Evolutionary conservation across 2,797 vertebrate genomes (phyloP), one percentile per base, ranked within the genome.

Genomic region (Chelonia mydas): DNA sequence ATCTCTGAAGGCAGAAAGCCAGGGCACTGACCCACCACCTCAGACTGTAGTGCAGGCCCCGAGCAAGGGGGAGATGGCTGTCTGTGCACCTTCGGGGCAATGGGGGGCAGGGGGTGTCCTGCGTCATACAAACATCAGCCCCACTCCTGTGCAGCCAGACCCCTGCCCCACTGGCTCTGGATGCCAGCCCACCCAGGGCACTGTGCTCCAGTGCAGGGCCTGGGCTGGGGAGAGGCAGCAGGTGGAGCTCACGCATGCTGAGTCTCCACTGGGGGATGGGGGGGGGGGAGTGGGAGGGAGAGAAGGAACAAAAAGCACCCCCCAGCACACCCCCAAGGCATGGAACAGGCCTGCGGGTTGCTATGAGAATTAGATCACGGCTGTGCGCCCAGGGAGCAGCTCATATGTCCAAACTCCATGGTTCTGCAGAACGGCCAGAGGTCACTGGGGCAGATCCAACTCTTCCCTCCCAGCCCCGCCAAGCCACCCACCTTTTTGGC

Each of bases 301-400:
- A 27, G 50, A 78, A 88, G 85, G 59, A 93, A 94, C 28, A 91
- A 95, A 94, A 53, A 86, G 59, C 59, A 41, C 84, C 86, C 37
- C 92, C 92, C 55, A 88, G 47, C 72, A 45, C n/a, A 37, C 81
- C 68, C 25, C 37, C 97, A 98, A 98, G 97, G 98, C 98, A 98
- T 97, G 97, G 98, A 98, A 98, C 98, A 98, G 98, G 98, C 97
- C 98, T 97, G 57, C 50, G 27, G 51, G 98, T 98, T 98, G 95
- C 97, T 97, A 98, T 98, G 98, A 98, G 98, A 99, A 98, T 98
- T 98, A 98, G 97, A 98, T 98, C 89, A 91, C 97, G 96, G 97
- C 98, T 98, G 98, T 98, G 97, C 72, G 94, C 68, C 72, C 83
- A 72, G 61, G 45, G 23, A 47, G 8, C 31, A 54, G 53, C 78